Evolutionary conservation across 2,888 invertebrate genomes (phyloP), one percentile per base, ranked within the genome.

Genomic region (Laspeyria flexula): DNA sequence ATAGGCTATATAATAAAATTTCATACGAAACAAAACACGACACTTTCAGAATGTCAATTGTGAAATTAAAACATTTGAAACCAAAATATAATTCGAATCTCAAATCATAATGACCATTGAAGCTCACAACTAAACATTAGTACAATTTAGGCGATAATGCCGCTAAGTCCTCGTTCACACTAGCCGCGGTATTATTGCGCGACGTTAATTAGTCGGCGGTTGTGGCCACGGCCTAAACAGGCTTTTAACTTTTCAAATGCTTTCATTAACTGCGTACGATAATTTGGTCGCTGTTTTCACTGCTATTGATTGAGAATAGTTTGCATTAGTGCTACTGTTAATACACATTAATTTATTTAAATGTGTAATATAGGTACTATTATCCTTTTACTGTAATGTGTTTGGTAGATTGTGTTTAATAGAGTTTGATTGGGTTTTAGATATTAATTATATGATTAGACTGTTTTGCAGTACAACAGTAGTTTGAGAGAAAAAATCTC

Each of bases 241-340:
- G 89, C 88, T 88, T 90, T 87, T 88, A 90, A 90, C 90, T 91
- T 90, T 90, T 90, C 89, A 85, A 90, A 90, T 81, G 85, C 81
- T 77, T 85, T 84, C 85, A 88, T 88, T 88, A 85, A 84, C 80
- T 83, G 81, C 75, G 61, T 62, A 63, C 79, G 82, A 86, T 87
- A 86, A 83, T 86, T 83, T 82, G 78, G 75, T 62, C 60, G 68
- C 73, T 64, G 73, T 79, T 83, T 71, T 60, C 69, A 63, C 67
- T 57, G 57, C 70, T 73, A 75, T 76, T 81, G 82, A 87, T 84
- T 83, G 81, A 81, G 85, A 81, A 79, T 83, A 73, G 75, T 74
- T 70, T 52, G 74, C 71, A 79, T 81, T 75, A 73, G 62, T 55
- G 65, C 43, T 55, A 50, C 57, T 55, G 69, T 65, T 78, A 73